These are phyloP conservation scores for Drosophila teissieri DNA, from an alignment of 1,140 invertebrate species.

Conservation along the genomic window DNA sequence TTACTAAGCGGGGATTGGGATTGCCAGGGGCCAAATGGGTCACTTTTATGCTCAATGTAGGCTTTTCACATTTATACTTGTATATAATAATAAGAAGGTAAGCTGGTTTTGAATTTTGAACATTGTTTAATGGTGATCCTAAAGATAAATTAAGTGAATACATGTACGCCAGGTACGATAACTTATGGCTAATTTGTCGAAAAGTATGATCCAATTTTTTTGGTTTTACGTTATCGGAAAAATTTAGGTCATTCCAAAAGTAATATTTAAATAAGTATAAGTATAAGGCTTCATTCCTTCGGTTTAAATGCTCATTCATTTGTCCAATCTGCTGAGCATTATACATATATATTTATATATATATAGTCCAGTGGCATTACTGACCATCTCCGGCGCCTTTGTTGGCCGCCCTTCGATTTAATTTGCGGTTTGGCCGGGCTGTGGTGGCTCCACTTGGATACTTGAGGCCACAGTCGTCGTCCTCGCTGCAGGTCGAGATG, in stretches of 20 bases:
- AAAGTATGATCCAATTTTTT: background rate
- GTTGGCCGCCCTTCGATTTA: constrained; percentile 23
- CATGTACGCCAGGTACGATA: constrained; percentile 3
- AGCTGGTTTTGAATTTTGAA: background rate
- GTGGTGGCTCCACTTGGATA: constrained; percentile 45
- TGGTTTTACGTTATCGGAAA: background rate
- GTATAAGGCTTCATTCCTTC: background rate
- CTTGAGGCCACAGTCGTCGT: constrained; percentile 30
- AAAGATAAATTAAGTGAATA: constrained; percentile 21
- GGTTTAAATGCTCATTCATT: background rate
- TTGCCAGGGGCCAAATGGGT: constrained; percentile 34
- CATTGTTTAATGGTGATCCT: constrained; percentile 2
- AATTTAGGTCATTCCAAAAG: constrained; percentile 12
- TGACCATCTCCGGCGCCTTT: constrained; percentile 72
- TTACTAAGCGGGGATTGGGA: constrained; percentile 26
- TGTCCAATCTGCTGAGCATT: background rate
- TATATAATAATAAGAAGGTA: background rate
- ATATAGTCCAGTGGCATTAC: constrained; percentile 1
- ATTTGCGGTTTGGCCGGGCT: constrained; percentile 19
- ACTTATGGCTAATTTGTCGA: background rate
- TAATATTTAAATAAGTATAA: constrained; percentile 9
- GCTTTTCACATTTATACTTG: no score
- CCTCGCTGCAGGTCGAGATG: constrained; percentile 63
- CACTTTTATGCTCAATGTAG: constrained; percentile 3
- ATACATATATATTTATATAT: background rate